Conservation (phyloP, 2,797 vertebrate genomes). For the Rachycentron canadum region DNA sequence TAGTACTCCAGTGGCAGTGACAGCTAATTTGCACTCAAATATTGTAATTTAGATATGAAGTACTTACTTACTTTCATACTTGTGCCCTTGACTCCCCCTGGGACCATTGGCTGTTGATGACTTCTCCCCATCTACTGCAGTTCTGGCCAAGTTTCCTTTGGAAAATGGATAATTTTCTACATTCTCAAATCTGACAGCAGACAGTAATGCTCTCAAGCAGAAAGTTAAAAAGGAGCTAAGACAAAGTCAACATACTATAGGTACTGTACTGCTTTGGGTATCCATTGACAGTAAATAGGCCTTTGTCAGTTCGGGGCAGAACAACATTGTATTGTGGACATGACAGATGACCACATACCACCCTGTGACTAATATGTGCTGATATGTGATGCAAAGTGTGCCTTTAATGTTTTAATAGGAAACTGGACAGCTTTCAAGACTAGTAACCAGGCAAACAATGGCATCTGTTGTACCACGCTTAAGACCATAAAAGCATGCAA, state of each 20-base stretch:
- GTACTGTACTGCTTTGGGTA: not conserved
- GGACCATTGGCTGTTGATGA: constrained; percentile 37
- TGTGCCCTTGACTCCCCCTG: constrained; percentile 31
- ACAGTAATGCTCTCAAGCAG: not conserved
- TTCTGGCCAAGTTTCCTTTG: constrained; percentile 29
- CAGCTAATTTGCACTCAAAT: constrained; percentile 74
- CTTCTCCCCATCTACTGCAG: constrained; percentile 24
- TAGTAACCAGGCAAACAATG: not conserved
- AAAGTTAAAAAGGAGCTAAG: not conserved
- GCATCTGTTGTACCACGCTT: not conserved
- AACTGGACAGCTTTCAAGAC: constrained; percentile 17
- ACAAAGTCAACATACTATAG: not conserved
- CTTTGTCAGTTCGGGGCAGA: not conserved
- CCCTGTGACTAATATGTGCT: constrained; percentile 15
- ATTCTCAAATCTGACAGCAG: constrained; percentile 9
- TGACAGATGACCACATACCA: not conserved
- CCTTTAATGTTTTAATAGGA: constrained; percentile 27
- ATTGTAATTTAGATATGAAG: constrained; percentile 60
- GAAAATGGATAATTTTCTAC: constrained; percentile 5
- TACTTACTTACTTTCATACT: constrained; percentile 52
- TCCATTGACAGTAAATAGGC: not conserved
- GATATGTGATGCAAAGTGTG: constrained; percentile 1
- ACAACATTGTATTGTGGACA: not conserved
- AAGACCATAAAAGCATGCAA: not conserved
- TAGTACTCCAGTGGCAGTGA: constrained; percentile 51